A percentile compares a stretch with the other conserved stretches of the same genome.
These are phyloP conservation scores for Anthophora plumipes DNA, from an alignment of 2,888 invertebrate species.

Conservation along the genomic window DNA sequence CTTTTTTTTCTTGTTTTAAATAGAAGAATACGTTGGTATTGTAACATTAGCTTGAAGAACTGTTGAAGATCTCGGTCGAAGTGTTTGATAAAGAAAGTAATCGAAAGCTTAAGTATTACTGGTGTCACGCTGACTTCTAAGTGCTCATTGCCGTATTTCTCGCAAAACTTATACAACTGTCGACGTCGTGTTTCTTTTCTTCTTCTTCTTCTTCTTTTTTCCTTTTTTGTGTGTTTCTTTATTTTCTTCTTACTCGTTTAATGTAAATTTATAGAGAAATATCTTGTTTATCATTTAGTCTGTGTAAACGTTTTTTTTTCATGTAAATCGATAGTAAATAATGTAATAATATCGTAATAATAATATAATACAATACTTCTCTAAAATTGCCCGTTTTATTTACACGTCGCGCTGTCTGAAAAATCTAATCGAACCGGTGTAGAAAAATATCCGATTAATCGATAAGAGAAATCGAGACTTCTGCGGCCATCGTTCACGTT, in stretches of 20 bases:
- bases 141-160: constrained; percentile 11
- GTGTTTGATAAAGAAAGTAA: constrained; percentile 13
- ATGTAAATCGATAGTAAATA: constrained; percentile 42
- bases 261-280: constrained; percentile 43
- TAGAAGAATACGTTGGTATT: not conserved
- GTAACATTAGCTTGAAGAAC: not conserved
- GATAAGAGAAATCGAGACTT: constrained; percentile 11
- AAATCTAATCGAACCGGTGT: constrained; percentile 40
- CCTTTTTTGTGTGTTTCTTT: not conserved
- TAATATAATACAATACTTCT: constrained; percentile 40
- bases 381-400: constrained; percentile 38
- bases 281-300: constrained; percentile 33
- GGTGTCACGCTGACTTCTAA: not conserved
- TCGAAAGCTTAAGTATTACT: constrained; percentile 18
- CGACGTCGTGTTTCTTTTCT: not conserved
- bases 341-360: constrained; percentile 37
- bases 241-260: not conserved
- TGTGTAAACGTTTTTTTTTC: constrained; percentile 39
- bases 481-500: constrained; percentile 41
- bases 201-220: not conserved
- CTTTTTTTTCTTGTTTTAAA: not conserved
- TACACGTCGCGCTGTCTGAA: constrained; percentile 29
- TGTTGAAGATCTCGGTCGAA: not conserved
- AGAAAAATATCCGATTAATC: constrained; percentile 43
- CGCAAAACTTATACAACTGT: not conserved